phyloP scores from a whole-genome alignment of 2,797 vertebrate species.

The Spinus pinus region DNA sequence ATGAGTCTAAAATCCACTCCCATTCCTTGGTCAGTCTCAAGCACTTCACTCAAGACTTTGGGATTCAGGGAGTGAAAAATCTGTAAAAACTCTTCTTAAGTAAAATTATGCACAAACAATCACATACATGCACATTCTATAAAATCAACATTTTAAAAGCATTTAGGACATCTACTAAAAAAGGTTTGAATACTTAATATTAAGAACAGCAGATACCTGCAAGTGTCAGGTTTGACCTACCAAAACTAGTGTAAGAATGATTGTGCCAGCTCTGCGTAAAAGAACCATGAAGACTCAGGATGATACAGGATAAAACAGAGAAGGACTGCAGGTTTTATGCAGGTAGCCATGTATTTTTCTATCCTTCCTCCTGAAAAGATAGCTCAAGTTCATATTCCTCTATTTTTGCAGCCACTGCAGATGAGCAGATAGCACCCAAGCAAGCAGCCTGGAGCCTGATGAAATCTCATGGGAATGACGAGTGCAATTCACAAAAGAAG shows the following conservation, averaged over 20 bases:
- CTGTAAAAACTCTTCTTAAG: background rate
- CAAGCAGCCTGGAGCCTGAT: background rate
- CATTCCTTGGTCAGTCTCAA: background rate
- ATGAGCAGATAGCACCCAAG: slow-evolving; percentile 66
- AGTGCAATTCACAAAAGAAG: slow-evolving; percentile 11
- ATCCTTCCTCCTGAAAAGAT: slow-evolving; percentile 15
- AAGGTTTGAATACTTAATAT: background rate
- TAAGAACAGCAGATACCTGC: background rate
- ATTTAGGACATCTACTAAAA: background rate
- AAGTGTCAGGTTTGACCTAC: background rate
- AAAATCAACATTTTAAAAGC: background rate
- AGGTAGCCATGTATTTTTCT: slow-evolving; percentile 18
- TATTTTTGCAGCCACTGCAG: slow-evolving; percentile 63
- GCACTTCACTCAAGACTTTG: background rate
- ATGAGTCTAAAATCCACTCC: background rate
- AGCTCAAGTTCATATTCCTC: slow-evolving; percentile 62
- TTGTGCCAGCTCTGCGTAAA: slow-evolving; percentile 26
- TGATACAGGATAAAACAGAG: background rate
- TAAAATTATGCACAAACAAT: background rate
- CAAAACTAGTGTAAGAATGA: background rate
- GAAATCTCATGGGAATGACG: background rate
- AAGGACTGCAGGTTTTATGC: background rate
- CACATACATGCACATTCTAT: background rate
- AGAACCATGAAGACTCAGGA: background rate
- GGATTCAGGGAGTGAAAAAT: background rate